Evolutionary conservation across 2,888 invertebrate species (phyloP).

Genomic region (Eupithecia subfuscata): DNA sequence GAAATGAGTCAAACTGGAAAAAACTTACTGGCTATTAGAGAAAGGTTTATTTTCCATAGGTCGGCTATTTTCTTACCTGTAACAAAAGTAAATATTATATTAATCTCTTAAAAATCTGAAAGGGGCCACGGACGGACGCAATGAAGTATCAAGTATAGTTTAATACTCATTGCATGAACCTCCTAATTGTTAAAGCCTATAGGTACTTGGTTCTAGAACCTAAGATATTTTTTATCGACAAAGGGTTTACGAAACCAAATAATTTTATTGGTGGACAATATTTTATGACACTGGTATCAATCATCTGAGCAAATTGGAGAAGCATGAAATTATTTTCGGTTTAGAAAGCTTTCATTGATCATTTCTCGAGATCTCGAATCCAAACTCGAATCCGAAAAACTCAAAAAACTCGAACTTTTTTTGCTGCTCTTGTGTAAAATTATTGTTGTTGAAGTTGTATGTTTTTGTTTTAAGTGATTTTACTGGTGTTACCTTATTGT

Average conservation of each 20-base stretch:
- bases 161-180: neutral
- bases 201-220: no score
- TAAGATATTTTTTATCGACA: no score
- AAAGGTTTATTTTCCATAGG: neutral
- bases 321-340: neutral
- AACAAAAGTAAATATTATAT: slow-evolving; percentile 31
- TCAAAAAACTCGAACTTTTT: neutral
- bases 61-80: slow-evolving; percentile 36
- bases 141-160: neutral
- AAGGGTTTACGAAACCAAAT: neutral
- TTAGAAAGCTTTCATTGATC: neutral
- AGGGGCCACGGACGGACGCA: no score
- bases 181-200: no score
- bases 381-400: neutral
- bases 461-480: no score
- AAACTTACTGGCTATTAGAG: neutral
- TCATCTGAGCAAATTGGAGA: neutral
- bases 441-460: no score
- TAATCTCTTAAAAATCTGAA: neutral
- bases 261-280: neutral
- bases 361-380: neutral
- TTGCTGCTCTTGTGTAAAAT: no score
- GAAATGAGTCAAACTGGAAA: neutral
- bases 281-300: neutral
- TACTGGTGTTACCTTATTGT: neutral